Evolutionary conservation across 1,140 invertebrate genomes (phyloP).

Genomic region (Cydia pomonella): DNA sequence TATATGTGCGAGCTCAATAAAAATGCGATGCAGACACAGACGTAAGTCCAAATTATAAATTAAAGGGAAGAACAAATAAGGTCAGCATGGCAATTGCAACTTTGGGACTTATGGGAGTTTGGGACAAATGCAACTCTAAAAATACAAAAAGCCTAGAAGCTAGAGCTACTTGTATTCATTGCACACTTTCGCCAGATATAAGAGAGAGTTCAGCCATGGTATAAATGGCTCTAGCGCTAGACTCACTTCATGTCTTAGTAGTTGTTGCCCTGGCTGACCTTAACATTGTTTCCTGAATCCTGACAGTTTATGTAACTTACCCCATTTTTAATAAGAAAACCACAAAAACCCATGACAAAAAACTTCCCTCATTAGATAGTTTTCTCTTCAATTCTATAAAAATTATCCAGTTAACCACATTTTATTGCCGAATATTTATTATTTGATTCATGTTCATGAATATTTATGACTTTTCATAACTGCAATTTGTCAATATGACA

Average conservation of each 20-base stretch:
- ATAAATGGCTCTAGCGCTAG: too few species aligned
- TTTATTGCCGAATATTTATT: conserved; percentile 29
- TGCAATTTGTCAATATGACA: conserved; percentile 38
- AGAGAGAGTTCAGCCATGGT: too few species aligned
- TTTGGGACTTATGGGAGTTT: too few species aligned
- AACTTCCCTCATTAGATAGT: neutral
- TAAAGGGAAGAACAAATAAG: too few species aligned
- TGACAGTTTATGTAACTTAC: conserved; percentile 21
- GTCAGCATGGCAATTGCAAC: too few species aligned
- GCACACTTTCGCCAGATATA: too few species aligned
- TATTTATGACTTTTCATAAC: conserved; percentile 4
- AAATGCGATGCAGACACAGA: neutral
- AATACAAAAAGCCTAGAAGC: too few species aligned
- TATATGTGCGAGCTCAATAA: neutral
- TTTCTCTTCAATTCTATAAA: neutral
- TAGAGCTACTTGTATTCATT: too few species aligned
- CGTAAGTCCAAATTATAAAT: too few species aligned
- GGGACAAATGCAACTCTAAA: too few species aligned
- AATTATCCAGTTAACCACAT: neutral
- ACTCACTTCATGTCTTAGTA: neutral
- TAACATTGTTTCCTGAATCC: neutral
- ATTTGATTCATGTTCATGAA: neutral
- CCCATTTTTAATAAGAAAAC: neutral
- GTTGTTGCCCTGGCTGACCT: neutral
- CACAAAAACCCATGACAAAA: conserved; percentile 17